Evolutionary conservation across 2,888 invertebrate species (phyloP).

Genomic region (Pseudeuparius sepicola): DNA sequence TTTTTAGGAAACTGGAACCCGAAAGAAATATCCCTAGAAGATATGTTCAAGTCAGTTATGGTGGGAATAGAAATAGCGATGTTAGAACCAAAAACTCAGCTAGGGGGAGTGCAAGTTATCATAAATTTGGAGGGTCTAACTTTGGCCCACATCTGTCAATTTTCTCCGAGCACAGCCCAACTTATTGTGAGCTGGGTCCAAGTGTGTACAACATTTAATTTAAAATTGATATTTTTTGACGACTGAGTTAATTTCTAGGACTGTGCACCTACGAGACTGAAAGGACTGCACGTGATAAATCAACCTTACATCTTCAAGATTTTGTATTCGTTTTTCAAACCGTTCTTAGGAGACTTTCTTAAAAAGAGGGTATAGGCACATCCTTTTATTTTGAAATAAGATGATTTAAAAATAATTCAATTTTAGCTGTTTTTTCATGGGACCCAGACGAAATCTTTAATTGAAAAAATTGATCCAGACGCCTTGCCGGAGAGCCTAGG

Average conservation of each 20-base stretch:
- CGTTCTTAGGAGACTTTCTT: slow-evolving; percentile 76
- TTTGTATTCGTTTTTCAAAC: slow-evolving; percentile 77
- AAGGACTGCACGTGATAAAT: slow-evolving; percentile 79
- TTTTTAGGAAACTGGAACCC: slow-evolving; percentile 64
- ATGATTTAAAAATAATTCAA: no score
- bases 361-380: slow-evolving; percentile 63
- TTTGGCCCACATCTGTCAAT: slow-evolving; percentile 61
- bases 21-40: slow-evolving; percentile 52
- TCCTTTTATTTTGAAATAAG: slow-evolving; percentile 18
- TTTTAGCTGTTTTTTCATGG: slow-evolving; percentile 64
- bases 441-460: slow-evolving; percentile 49
- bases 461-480: slow-evolving; percentile 47
- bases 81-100: slow-evolving; percentile 69
- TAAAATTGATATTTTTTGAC: slow-evolving; percentile 1
- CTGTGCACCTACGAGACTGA: slow-evolving; percentile 71
- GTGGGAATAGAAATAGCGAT: slow-evolving; percentile 63
- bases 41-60: slow-evolving; percentile 62
- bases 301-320: slow-evolving; percentile 81
- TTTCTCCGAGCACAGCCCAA: slow-evolving; percentile 68
- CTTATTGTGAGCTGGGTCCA: slow-evolving; percentile 64
- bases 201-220: slow-evolving; percentile 33
- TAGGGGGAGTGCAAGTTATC: slow-evolving; percentile 62
- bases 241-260: slow-evolving; percentile 47
- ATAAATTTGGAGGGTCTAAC: slow-evolving; percentile 68
- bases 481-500: slow-evolving; percentile 55